Evolutionary conservation across 1,140 invertebrate genomes (phyloP), one percentile per base, ranked within the genome.

Genomic region (Zaprionus africanus): DNA sequence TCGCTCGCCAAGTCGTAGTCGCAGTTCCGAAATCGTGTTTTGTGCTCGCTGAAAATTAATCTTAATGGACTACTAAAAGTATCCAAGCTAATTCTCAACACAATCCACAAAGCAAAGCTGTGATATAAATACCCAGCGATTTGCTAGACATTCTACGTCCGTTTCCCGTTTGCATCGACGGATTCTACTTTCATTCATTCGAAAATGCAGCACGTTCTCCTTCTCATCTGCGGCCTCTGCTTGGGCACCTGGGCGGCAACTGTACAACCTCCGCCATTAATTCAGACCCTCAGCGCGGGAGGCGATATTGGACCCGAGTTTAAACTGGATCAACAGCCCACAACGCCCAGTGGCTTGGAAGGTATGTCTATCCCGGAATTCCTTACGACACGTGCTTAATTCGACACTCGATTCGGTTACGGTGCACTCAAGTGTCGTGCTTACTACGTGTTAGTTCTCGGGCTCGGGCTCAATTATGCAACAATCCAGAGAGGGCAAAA

Each of bases 281-380:
- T 92, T 13, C 78, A 84, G 43, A 91, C 91, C 0, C 77, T 85
- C 0, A 82, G 82, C 60, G 63, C 72, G 15, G 77, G 70, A 2
- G 84, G 82, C 6, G 84, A 88, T 38, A 85, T 92, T 46, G 91
- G 91, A 49, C 84, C 90, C 0, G 78, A 90, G 36, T 90, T 85
- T 34, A 64, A 74, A 7, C 26, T 90, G 31, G 66, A 68, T 11
- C 31, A 31, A 19, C 26, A 9, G n/a, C 36, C 56, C 13, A 28
- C 22, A 3, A n/a, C 28, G 24, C 22, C 22, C 43, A 51, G 70
- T n/a, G 61, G 56, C 51, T 4, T 73, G 5, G 86, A 90, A 90
- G 85, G 85, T 88, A 59, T 24, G 31, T 54, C 67, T 70, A 28
- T 36, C 2, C 9, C 1, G 53, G 24, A 24, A 51, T 51, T 51